A percentile compares a stretch with the other conserved stretches of the same genome.
phyloP scores from a whole-genome alignment of 2,113 vertebrate species.

The Cariama cristata region DNA sequence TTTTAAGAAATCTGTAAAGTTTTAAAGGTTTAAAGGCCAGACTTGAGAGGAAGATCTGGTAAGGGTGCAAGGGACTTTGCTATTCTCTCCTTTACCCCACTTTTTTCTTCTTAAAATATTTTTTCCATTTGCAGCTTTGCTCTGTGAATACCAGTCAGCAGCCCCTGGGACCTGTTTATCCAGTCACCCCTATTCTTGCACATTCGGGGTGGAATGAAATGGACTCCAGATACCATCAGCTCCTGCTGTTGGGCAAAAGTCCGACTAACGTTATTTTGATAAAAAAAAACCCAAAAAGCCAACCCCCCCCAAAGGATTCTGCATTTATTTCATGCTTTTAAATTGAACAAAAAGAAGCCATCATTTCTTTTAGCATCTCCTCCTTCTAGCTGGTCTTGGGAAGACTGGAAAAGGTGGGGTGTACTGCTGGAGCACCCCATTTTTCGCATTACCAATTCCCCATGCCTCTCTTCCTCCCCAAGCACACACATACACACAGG shows the following conservation, averaged over 20 bases:
- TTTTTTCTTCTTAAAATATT: background rate
- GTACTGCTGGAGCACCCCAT: background rate
- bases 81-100: background rate
- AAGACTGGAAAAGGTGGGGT: background rate
- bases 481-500: background rate
- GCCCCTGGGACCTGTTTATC: background rate
- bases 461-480: background rate
- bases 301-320: background rate
- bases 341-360: background rate
- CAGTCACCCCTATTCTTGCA: background rate
- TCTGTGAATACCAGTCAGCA: background rate
- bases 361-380: background rate
- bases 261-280: background rate
- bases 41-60: slow-evolving; percentile 30
- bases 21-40: slow-evolving; percentile 43
- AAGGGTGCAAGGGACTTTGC: background rate
- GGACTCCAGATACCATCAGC: background rate
- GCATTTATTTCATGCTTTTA: background rate
- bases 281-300: background rate
- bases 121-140: background rate
- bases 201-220: background rate
- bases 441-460: background rate
- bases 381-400: background rate
- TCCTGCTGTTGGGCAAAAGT: background rate
- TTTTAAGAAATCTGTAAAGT: slow-evolving; percentile 25